Evolutionary conservation across 2,797 vertebrate species (phyloP), one percentile per base, ranked within the genome.

Genomic region (Etheostoma perlongum): DNA sequence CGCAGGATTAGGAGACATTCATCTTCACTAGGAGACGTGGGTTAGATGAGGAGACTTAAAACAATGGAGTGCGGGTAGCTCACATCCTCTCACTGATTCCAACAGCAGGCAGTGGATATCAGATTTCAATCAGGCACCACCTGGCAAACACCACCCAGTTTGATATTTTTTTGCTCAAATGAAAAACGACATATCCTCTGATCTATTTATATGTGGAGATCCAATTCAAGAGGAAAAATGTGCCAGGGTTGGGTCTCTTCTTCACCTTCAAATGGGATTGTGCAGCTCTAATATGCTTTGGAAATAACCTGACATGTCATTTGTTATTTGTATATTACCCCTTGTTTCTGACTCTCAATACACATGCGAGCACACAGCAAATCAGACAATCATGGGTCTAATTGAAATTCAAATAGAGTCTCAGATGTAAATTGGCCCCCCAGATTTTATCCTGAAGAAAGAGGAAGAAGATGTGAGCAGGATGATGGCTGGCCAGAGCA

Each of bases 11-110:
- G 67, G 4, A 59, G 3, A 88, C 84, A 84, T 86, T 83, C 67
- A 95, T 96, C 95, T 95, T 96, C 91, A 91, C 95, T 96, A 95
- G 95, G 94, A 93, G 51, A 77, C 14, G 9, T 51, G 55, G 49
- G 48, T 53, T n/a, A 16, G 12, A 76, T 58, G 53, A 74, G 68
- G 53, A 81, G 70, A 88, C 67, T 62, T 16, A 75, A 61, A 61
- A 72, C 49, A 82, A 84, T 23, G 60, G 47, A 63, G 40, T 58
- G 59, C 8, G 5, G 87, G 69, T 64, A 48, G 74, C 83, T 90
- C 83, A 72, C 68, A 72, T 78, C 81, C 65, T 86, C 82, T 57
- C 15, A 74, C 62, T 40, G 23, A 61, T 63, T 54, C 5, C 16
- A 62, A 30, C 21, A 33, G 61, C 42, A 59, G 54, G 2, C 16